Conservation (phyloP, 2,888 invertebrate species). For the Drosophila stalkeri region DNA sequence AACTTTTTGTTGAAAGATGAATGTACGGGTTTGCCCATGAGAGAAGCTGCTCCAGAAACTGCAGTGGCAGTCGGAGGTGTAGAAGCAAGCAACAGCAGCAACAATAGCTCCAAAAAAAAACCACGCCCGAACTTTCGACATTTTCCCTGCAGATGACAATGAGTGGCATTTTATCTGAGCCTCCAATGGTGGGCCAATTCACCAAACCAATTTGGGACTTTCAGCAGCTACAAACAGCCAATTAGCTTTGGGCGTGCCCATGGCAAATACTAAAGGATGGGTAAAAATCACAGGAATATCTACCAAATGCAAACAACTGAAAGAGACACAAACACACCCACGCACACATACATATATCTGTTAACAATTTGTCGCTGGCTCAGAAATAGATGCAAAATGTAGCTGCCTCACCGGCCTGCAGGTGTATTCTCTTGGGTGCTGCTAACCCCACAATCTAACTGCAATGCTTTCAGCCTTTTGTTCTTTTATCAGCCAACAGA, state of each 20-base stretch:
- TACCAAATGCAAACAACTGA: constrained; percentile 46
- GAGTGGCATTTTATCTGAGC: constrained; percentile 16
- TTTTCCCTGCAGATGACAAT: constrained; percentile 22
- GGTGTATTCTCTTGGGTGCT: constrained; percentile 32
- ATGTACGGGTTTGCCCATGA: constrained; percentile 42
- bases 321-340: constrained; percentile 1
- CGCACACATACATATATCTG: constrained; percentile 24
- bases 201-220: constrained; percentile 60
- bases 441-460: not conserved
- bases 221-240: constrained; percentile 68
- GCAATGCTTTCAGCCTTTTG: constrained; percentile 33
- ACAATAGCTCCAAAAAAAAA: constrained; percentile 26
- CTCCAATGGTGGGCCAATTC: constrained; percentile 55
- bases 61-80: not conserved
- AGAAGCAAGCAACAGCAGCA: not conserved
- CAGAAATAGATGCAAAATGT: constrained; percentile 28
- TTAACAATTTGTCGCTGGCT: constrained; percentile 56
- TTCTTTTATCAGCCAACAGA: constrained; percentile 8
- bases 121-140: constrained; percentile 70
- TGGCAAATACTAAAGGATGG: constrained; percentile 42
- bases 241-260: constrained; percentile 65
- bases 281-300: constrained; percentile 49
- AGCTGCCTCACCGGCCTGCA: constrained; percentile 12
- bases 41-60: constrained; percentile 32
- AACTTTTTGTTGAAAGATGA: constrained; percentile 24